Evolutionary conservation across 2,113 vertebrate species (phyloP), one percentile per base, ranked within the genome.

Genomic region (Ornithorhynchus anatinus): DNA sequence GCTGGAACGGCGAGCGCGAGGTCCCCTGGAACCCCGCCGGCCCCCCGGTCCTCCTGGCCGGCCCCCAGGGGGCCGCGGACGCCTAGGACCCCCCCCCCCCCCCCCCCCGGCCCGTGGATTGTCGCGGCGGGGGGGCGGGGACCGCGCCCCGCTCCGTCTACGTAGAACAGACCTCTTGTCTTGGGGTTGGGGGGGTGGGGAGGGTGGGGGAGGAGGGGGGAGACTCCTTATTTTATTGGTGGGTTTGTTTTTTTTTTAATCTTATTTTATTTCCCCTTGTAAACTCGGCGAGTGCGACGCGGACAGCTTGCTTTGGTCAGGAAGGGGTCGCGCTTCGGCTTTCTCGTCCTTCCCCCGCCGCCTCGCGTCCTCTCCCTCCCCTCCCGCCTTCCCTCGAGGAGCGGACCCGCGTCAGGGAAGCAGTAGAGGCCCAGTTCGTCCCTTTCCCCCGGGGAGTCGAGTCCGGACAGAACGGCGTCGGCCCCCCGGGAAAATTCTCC

Each of bases 1-100:
- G 91, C 12, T 94, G 93, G 93, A 89, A 93, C 0, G 92, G 87
- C 0, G 91, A 88, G 59, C 80, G 89, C 1, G 91, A 86, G 0
- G 33, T 84, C 32, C 81, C 72, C 39, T 93, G 92, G 87, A 85
- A 75, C 0, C 69, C 47, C 20, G 59, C 88, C 20, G 72, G 69
- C 7, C 33, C 33, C 35, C 57, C 82, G 0, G 75, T 51, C 15
- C 60, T 80, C 7, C 0, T 47, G 0, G 27, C 59, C 0, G 79
- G 67, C 1, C 76, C 90, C 44, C 84, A 68, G 23, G 84, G 86
- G 7, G 84, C 81, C 0, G 88, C 89, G 0, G 90, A 94, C 51
- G 62, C 89, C 13, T 93, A 87, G 81, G 39, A 75, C 14, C 31
- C 53, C 40, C 38, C n/a, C n/a, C n/a, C n/a, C n/a, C n/a, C n/a